Conservation (phyloP, 2,888 invertebrate genomes). For the Nowickia ferox region DNA sequence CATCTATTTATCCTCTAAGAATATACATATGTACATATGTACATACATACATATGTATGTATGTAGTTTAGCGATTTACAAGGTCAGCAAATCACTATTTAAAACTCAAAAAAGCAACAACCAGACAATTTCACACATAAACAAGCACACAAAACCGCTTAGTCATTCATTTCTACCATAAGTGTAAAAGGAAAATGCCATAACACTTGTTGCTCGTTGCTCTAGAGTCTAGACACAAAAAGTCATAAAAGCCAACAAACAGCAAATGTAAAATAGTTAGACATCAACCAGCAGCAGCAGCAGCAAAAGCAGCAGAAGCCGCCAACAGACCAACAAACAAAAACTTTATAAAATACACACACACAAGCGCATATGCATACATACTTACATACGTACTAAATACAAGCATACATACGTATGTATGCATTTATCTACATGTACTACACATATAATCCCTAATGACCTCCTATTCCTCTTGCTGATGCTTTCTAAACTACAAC, state of each 20-base stretch:
- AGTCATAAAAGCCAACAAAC: slow-evolving; percentile 64
- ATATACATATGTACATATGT: neutral
- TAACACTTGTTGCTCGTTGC: slow-evolving; percentile 69
- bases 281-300: slow-evolving; percentile 38
- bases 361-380: neutral
- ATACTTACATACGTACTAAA: no score
- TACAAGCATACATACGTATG: no score
- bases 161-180: slow-evolving; percentile 26
- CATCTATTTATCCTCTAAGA: neutral
- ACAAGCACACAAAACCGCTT: slow-evolving; percentile 13
- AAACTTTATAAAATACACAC: slow-evolving; percentile 31
- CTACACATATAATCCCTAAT: slow-evolving; percentile 23
- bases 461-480: slow-evolving; percentile 12
- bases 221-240: slow-evolving; percentile 52
- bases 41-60: neutral
- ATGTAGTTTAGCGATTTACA: slow-evolving; percentile 39
- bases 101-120: slow-evolving; percentile 30
- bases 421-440: neutral
- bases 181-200: slow-evolving; percentile 51
- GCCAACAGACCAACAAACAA: slow-evolving; percentile 41
- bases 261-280: slow-evolving; percentile 68
- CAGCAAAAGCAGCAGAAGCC: slow-evolving; percentile 15
- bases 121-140: slow-evolving; percentile 21
- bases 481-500: slow-evolving; percentile 48
- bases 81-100: slow-evolving; percentile 68